Evolutionary conservation across 1,140 invertebrate genomes (phyloP), one percentile per base, ranked within the genome.

Genomic region (Latrodectus geometricus): DNA sequence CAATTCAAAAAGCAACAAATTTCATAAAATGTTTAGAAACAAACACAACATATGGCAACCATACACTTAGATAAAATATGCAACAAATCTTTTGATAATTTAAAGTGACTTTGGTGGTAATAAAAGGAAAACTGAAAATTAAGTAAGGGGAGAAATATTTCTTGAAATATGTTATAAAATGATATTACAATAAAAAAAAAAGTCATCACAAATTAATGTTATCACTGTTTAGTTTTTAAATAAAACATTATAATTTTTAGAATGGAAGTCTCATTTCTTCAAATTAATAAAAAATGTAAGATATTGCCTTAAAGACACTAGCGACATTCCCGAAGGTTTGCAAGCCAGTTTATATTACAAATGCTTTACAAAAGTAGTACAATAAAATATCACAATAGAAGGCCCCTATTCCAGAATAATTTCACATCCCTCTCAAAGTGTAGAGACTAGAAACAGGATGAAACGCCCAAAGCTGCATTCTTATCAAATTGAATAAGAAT

Each of bases 331-430:
- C 35, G 5, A 35, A 35, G 35, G 35, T 35, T 69, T 21, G 4
- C 68, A 69, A n/a, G n/a, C 11, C 11, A 69, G 68, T 21, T 21
- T 65, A 83, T 74, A 50, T 65, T 83, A 83, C 80, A 83, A 74
- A 74, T 35, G 15, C 50, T 4, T 83, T 83, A 83, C 23, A 83
- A 83, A 83, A 83, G 80, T 83, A 61, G 52, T 83, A 83, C 72
- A 74, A 74, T 69, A 74, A 83, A 83, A 83, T 83, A 83, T 83
- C 80, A 83, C 80, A 83, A 74, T 83, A 54, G 68, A 83, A 83
- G 80, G 80, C 80, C 70, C 76, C 80, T n/a, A 50, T 83, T 74
- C 48, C 79, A 81, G 49, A 14, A 49, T 70, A 72, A 73, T 54
- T 81, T 74, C 35, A 65, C n/a, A 74, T 73, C n/a, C 54, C 17